Evolutionary conservation across 2,113 vertebrate genomes (phyloP).

Genomic region (Speoplatyrhinus poulsoni): DNA sequence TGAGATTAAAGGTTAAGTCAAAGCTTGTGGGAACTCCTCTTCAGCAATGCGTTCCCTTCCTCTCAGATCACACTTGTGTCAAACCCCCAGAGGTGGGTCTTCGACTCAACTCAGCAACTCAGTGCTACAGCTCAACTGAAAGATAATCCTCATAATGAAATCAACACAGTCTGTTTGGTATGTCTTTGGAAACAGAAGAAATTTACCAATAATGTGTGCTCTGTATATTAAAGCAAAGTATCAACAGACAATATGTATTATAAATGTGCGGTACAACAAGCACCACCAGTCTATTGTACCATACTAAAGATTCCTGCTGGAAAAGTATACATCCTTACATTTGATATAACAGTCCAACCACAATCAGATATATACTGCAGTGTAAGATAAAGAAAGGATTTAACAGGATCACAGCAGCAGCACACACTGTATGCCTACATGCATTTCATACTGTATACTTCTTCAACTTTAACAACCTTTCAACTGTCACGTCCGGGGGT

Average conservation of each 20-base stretch:
- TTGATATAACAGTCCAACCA: too few relatives aligned
- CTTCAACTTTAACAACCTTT: too few relatives aligned
- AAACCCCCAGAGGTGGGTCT: slow-evolving; percentile 28
- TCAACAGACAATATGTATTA: not conserved
- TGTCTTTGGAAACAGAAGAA: not conserved
- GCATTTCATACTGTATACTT: too few relatives aligned
- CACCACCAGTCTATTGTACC: too few relatives aligned
- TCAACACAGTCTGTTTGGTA: slow-evolving; percentile 1
- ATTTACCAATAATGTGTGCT: not conserved
- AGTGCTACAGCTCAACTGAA: slow-evolving; percentile 4
- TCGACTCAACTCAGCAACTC: slow-evolving; percentile 25
- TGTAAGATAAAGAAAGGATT: too few relatives aligned
- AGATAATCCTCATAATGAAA: slow-evolving; percentile 13
- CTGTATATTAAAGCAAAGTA: not conserved
- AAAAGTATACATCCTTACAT: too few relatives aligned
- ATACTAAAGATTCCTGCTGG: too few relatives aligned
- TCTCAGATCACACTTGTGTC: slow-evolving; percentile 39
- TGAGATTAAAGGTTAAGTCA: slow-evolving; percentile 63
- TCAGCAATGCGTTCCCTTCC: slow-evolving; percentile 54
- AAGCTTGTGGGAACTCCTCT: slow-evolving; percentile 72
- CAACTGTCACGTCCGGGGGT: too few relatives aligned
- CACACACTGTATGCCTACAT: too few relatives aligned
- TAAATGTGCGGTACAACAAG: not conserved
- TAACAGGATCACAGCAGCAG: too few relatives aligned
- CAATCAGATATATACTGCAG: too few relatives aligned